Evolutionary conservation across 2,888 invertebrate genomes (phyloP), one percentile per base, ranked within the genome.

Genomic region (Trileptium ribeirensis): DNA sequence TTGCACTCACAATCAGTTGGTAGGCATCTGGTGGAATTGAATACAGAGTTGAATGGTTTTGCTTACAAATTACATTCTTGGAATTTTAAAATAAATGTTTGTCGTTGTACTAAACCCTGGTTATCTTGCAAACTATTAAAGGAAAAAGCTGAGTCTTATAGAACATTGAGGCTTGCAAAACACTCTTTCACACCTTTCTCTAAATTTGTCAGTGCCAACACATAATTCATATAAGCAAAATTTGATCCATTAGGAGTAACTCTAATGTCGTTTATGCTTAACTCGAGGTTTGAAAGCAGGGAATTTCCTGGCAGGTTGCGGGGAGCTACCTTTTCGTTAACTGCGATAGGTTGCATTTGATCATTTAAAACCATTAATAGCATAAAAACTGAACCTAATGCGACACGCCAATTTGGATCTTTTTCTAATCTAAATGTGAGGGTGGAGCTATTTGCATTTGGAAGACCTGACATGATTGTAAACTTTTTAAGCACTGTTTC

Each of bases 271-370:
- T 31, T 31, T 15, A 70, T 31, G 8, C 8, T 15, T 19, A 70
- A 8, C 8, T 70, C 8, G n/a, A 70, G 19, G 19, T 70, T n/a
- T n/a, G 74, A 70, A 70, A 70, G n/a, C 37, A 70, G 8, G 8
- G 74, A 70, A 70, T 70, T 34, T 70, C 74, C 74, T 15, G n/a
- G n/a, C 31, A 70, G 19, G n/a, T 70, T 70, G 31, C 74, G n/a
- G n/a, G 37, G 34, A 70, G 74, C 33, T 8, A 70, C 74, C 31
- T 34, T 70, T 70, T 31, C 31, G 74, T 70, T n/a, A 34, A 19
- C 74, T 19, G 74, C 31, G 8, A 70, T 31, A 36, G 33, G 33
- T 70, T 31, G 33, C 33, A 70, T 8, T 34, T 70, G 8, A 34
- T 70, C 74, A n/a, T 70, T 31, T 19, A 70, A 36, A 70, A 70